Evolutionary conservation across 2,797 vertebrate species (phyloP), one percentile per base, ranked within the genome.

Genomic region (Selene dorsalis): DNA sequence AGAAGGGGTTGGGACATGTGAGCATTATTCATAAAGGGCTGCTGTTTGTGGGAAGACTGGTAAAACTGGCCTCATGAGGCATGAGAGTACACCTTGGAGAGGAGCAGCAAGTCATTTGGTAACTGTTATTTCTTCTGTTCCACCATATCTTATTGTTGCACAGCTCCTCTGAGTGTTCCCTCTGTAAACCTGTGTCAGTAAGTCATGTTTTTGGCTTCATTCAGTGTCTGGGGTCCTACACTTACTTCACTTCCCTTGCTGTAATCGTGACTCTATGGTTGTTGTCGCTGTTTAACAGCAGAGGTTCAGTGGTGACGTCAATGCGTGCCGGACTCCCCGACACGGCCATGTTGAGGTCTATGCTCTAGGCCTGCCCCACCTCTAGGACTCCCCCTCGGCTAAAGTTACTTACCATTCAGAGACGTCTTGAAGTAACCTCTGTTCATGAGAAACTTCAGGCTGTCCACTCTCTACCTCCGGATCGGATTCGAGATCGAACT

Each of bases 21-120:
- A 80, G 75, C 71, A 81, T 87, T 85, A 86, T 91, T 91, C 83
- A 91, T 84, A 70, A 41, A 86, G 73, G 67, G 73, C 64, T 76
- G 73, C 65, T 84, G 78, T 84, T 74, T 73, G 59, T 69, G 65
- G 58, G 68, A 63, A 77, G 52, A 61, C 76, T 61, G 24, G 79
- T 68, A 68, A 63, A 76, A 80, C 71, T 78, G 72, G 39, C 76
- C 67, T 62, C 72, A 80, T 79, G 87, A 89, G 79, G 81, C 62
- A 39, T 80, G 80, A 81, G 78, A 28, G 58, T 14, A 11, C 4
- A 28, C 72, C 78, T 80, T 62, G 14, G 66, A 60, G 63, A 66
- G 50, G 60, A 80, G 61, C 52, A n/a, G 11, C 20, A 56, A 73
- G 79, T 78, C 55, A 69, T 75, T 76, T 75, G 55, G 68, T 87